These are phyloP conservation scores for Ptychochromis oligacanthus DNA, from an alignment of 2,113 vertebrate species.

Conservation along the genomic window DNA sequence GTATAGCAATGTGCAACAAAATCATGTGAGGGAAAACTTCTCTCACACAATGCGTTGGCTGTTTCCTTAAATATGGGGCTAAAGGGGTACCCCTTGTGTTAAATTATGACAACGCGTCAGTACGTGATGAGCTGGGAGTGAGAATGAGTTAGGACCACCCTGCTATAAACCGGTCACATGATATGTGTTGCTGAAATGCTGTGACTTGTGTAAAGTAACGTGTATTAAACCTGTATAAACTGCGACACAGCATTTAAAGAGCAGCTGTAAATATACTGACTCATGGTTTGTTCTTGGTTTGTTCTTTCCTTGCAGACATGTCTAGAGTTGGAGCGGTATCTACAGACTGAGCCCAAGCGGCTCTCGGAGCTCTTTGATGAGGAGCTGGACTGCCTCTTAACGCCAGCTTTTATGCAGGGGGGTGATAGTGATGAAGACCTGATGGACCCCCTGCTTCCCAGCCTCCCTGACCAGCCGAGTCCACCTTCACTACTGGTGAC, in stretches of 20 bases:
- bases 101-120: no score
- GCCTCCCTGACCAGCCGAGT: slow-evolving; percentile 84
- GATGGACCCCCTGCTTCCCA: slow-evolving; percentile 86
- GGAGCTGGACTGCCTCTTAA: slow-evolving; percentile 91
- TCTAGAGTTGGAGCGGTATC: slow-evolving; percentile 95
- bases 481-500: slow-evolving; percentile 78
- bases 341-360: slow-evolving; percentile 94
- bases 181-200: no score
- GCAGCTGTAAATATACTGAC: background rate
- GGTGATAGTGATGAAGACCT: slow-evolving; percentile 86
- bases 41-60: background rate
- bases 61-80: no score
- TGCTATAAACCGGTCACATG: no score
- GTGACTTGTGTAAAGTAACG: background rate
- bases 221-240: background rate
- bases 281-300: background rate
- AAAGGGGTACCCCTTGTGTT: no score
- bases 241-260: background rate
- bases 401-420: slow-evolving; percentile 83
- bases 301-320: slow-evolving; percentile 86
- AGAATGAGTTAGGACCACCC: no score
- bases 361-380: slow-evolving; percentile 94
- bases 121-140: no score
- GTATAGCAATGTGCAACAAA: background rate
- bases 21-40: background rate